phyloP scores from a whole-genome alignment of 2,113 vertebrate genomes.

The Eretmochelys imbricata region DNA sequence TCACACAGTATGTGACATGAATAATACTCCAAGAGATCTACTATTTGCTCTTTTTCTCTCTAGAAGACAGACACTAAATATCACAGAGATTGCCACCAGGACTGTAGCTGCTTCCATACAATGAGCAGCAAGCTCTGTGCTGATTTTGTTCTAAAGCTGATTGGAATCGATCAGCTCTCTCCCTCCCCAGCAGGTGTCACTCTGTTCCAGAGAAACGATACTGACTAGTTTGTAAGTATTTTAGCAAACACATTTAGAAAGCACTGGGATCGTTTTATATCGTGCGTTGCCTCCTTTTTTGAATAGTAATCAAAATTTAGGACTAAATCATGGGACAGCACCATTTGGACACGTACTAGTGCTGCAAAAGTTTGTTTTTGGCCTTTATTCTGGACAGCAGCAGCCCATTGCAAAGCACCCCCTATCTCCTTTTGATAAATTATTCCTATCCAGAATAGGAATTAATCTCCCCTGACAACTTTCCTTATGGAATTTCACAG shows the following conservation, averaged over 20 bases:
- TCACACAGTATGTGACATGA: background rate
- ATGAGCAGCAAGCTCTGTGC: background rate
- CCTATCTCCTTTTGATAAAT: background rate
- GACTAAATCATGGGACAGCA: background rate
- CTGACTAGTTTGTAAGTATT: background rate
- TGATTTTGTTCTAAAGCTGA: rapidly evolving
- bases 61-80: background rate
- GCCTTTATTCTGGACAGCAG: background rate
- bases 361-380: background rate
- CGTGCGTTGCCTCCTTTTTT: background rate
- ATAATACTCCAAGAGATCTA: background rate
- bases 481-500: background rate
- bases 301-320: background rate
- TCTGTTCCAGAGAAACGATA: background rate
- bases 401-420: background rate
- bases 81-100: background rate
- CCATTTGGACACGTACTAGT: background rate
- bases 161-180: background rate
- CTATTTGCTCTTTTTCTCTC: background rate
- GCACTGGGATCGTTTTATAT: background rate
- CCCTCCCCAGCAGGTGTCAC: background rate
- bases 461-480: background rate
- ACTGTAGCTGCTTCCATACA: background rate
- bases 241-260: background rate
- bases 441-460: background rate